Evolutionary conservation across 2,113 vertebrate genomes (phyloP), one percentile per base, ranked within the genome.

Genomic region (Vulpes vulpes): DNA sequence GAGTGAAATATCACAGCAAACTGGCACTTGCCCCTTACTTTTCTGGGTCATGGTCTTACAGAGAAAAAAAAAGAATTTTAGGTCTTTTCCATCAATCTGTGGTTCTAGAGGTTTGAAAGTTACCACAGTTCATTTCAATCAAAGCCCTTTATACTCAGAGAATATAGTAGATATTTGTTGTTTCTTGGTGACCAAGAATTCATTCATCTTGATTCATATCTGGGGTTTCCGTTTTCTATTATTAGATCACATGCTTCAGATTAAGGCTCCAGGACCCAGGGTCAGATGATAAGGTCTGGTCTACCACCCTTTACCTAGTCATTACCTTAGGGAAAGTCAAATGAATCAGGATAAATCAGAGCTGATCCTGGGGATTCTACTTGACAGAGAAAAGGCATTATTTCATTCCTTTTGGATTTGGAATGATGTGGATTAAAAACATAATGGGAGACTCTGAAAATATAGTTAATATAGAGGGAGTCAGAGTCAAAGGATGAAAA

Each of bases 1-100:
- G 49, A 96, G 59, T 57, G 12, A 27, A 84, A 97, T 74, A 32
- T 90, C 7, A 14, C 83, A 82, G 38, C 8, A 96, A 96, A 85
- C 6, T 67, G 79, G 5, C 8, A 76, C 73, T 90, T 95, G 27
- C 27, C 57, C 35, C 32, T 17, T 12, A 35, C 9, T 65, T 91
- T 90, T 43, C 78, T 74, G 55, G 71, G 64, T 91, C 74, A 67
- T 78, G 62, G 82, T 95, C 35, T 85, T 80, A 78, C 0, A 55
- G 12, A 86, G 80, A 84, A 17, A 88, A 84, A 88, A 15, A 88
- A 84, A 89, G 6, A 78, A 49, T 7, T 16, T 16, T 32, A 11
- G 2, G 6, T 43, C 35, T n/a, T 80, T 78, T 51, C 19, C 8
- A 82, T n/a, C 71, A 35, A 71, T 76, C 32, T 79, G n/a, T 78